phyloP scores from a whole-genome alignment of 2,888 invertebrate species.

The Dolichopus griseipennis region DNA sequence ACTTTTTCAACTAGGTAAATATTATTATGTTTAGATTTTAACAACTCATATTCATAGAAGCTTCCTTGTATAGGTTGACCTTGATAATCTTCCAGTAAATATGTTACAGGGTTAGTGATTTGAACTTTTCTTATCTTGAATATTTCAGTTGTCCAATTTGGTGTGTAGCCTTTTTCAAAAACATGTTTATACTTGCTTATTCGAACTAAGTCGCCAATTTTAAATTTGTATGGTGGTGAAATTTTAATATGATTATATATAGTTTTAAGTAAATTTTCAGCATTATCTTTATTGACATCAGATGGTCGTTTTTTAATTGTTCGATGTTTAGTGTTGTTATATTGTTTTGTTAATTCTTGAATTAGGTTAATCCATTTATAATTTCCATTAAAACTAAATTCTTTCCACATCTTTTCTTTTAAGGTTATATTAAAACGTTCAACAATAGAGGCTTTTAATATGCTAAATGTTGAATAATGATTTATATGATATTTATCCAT shows the following conservation, averaged over 20 bases:
- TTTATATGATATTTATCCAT: conserved; percentile 21
- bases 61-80: conserved; percentile 28
- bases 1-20: conserved; percentile 32
- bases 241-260: conserved; percentile 9
- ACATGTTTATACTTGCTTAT: conserved; percentile 4
- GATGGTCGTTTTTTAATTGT: conserved; percentile 25
- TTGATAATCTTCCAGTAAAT: conserved; percentile 26
- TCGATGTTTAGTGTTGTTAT: conserved; percentile 25
- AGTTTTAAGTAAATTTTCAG: neutral
- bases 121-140: conserved; percentile 27
- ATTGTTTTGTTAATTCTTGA: conserved; percentile 17
- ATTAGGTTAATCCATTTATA: conserved; percentile 26
- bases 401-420: conserved; percentile 24
- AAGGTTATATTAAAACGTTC: conserved; percentile 27
- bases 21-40: conserved; percentile 29
- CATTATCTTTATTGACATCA: conserved; percentile 22
- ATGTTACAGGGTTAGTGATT: conserved; percentile 26
- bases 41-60: conserved; percentile 31
- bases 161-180: conserved; percentile 25
- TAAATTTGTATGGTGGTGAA: neutral
- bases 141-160: conserved; percentile 29
- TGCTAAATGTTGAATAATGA: conserved; percentile 20
- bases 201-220: neutral
- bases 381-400: conserved; percentile 26
- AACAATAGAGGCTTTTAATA: conserved; percentile 24